These are phyloP conservation scores for Burhinus bistriatus DNA, from an alignment of 2,113 vertebrate species.

Conservation along the genomic window DNA sequence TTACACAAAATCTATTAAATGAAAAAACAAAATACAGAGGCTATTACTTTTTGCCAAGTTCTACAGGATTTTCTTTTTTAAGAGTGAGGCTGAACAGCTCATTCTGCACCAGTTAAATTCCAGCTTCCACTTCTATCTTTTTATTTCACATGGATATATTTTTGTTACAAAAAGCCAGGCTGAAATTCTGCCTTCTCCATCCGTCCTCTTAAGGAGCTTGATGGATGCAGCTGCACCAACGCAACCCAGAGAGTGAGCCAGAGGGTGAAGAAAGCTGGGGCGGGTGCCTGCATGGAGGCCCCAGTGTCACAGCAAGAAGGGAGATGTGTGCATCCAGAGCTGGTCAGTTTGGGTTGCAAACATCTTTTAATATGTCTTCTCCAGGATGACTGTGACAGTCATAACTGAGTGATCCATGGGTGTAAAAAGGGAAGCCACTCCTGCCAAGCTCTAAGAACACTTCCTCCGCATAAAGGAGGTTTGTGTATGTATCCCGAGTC, in stretches of 20 bases:
- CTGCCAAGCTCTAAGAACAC: fast-evolving
- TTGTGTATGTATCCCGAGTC: background rate
- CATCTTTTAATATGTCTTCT: background rate
- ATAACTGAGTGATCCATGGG: background rate
- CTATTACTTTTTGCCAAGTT: constrained; percentile 37
- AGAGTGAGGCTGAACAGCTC: background rate
- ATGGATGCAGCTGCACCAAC: background rate
- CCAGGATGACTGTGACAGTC: too few species aligned
- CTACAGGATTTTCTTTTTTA: background rate
- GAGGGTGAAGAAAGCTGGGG: background rate
- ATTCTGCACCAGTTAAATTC: background rate
- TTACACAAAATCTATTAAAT: constrained; percentile 23
- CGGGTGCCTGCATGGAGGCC: background rate
- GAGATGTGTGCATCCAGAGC: background rate
- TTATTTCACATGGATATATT: background rate
- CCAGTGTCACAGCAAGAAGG: background rate
- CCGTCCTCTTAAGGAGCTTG: background rate
- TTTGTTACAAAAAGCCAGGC: background rate
- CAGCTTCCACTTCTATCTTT: background rate
- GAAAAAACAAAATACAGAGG: background rate
- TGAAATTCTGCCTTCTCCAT: background rate
- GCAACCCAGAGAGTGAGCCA: fast-evolving
- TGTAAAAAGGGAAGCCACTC: background rate
- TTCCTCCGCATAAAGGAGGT: background rate
- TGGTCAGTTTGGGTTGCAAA: background rate